These are phyloP conservation scores for Guaruba guarouba DNA, from an alignment of 2,113 vertebrate genomes.

Conservation along the genomic window DNA sequence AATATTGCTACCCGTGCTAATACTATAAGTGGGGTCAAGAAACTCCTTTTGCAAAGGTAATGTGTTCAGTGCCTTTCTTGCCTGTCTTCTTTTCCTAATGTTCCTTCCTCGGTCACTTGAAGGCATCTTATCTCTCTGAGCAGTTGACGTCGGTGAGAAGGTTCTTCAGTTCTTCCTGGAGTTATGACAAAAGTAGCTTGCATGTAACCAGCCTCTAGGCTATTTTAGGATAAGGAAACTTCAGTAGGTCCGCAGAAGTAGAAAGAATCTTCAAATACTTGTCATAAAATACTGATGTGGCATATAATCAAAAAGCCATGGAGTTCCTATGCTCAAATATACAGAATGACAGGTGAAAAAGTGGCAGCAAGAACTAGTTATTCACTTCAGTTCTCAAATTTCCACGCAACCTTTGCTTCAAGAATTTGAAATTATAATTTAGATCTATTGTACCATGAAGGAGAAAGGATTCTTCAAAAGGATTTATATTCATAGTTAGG, in stretches of 20 bases:
- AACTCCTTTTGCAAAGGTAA: not conserved
- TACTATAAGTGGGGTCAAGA: not conserved
- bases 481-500: not conserved
- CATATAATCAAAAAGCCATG: not conserved
- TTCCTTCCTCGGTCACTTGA: not conserved
- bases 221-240: not conserved
- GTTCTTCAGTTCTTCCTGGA: not conserved
- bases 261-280: not conserved
- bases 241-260: not conserved
- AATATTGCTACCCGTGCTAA: not conserved
- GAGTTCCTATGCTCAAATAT: not conserved
- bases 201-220: not conserved
- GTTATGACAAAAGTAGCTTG: not conserved
- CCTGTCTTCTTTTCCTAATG: not conserved
- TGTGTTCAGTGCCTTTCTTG: not conserved
- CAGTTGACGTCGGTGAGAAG: not conserved
- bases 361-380: not conserved
- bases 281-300: not conserved
- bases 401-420: not conserved
- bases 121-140: not conserved
- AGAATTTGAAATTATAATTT: not conserved
- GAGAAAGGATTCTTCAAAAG: not conserved
- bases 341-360: not conserved
- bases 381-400: not conserved
- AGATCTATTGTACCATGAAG: not conserved